A percentile compares a stretch with the other conserved stretches of the same genome.
Conservation (phyloP, 2,113 vertebrate genomes). For the Coryphaenoides rupestris region DNA sequence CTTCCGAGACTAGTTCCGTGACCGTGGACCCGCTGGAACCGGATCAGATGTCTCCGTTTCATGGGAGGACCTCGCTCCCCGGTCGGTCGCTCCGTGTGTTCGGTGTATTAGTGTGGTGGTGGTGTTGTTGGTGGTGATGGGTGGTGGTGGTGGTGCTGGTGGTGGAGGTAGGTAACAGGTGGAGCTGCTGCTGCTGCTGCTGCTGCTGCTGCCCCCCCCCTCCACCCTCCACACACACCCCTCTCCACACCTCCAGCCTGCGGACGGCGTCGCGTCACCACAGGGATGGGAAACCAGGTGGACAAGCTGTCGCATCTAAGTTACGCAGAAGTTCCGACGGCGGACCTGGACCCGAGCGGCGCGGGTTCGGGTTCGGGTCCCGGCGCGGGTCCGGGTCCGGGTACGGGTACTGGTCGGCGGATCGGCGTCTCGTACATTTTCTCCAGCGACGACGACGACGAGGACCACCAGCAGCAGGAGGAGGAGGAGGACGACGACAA, state of each 20-base stretch:
- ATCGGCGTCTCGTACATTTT: conserved; percentile 98
- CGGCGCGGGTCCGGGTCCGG: too few species aligned
- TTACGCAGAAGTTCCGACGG: conserved; percentile 96
- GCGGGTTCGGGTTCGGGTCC: conserved; percentile 85
- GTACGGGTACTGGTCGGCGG: too few species aligned
- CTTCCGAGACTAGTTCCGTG: too few species aligned
- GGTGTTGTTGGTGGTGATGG: conserved; percentile 29
- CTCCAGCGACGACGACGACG: conserved; percentile 85
- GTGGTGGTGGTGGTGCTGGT: conserved; percentile 31
- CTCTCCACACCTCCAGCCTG: conserved; percentile 2
- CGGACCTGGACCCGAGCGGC: conserved; percentile 88
- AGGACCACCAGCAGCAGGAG: too few species aligned
- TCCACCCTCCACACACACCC: too few species aligned
- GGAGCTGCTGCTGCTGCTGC: conserved; percentile 21
- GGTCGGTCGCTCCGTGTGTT: too few species aligned
- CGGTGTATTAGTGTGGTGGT: too few species aligned
- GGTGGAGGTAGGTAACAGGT: conserved; percentile 54
- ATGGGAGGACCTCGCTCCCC: too few species aligned
- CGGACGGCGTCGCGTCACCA: conserved; percentile 32
- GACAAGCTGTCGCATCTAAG: conserved; percentile 93
- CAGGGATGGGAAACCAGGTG: conserved; percentile 92
- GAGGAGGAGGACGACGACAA: too few species aligned
- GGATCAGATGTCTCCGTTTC: too few species aligned
- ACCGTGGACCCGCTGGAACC: too few species aligned
- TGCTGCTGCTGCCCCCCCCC: too few species aligned